Conservation (phyloP, 2,888 invertebrate species). For the Drosophila atripex region DNA sequence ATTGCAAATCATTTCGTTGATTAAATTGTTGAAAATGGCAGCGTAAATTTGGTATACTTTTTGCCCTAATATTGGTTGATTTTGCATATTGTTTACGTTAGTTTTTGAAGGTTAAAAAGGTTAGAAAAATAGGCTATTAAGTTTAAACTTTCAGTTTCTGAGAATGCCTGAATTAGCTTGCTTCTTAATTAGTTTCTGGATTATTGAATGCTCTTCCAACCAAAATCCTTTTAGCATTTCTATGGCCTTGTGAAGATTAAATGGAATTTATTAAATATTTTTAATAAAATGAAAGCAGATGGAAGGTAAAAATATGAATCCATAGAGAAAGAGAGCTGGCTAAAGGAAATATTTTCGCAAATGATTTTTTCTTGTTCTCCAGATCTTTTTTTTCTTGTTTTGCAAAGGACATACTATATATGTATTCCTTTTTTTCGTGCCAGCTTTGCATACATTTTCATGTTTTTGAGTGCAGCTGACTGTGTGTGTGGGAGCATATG, state of each 20-base stretch:
- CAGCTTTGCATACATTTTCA: conserved; percentile 54
- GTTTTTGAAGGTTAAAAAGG: conserved; percentile 3
- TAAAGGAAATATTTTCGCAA: conserved; percentile 68
- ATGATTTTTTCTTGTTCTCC: conserved; percentile 43
- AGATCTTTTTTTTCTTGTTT: conserved; percentile 23
- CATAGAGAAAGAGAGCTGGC: conserved; percentile 20
- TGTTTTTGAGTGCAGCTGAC: conserved; percentile 7
- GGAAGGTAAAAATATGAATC: conserved; percentile 5
- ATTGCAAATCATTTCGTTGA: conserved; percentile 43
- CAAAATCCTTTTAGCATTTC: not conserved
- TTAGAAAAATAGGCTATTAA: not conserved
- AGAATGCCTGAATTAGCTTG: conserved; percentile 2
- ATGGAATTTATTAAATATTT: conserved; percentile 58
- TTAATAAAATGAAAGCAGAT: conserved; percentile 28
- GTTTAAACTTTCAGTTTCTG: too few species aligned
- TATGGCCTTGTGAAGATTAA: conserved; percentile 37
- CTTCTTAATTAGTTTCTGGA: not conserved
- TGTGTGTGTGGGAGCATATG: conserved; percentile 4
- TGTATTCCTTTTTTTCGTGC: conserved; percentile 15
- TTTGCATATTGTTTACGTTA: conserved; percentile 4
- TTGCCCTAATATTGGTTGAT: not conserved
- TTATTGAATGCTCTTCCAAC: conserved; percentile 4
- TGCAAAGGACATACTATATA: conserved; percentile 2
- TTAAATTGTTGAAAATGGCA: conserved; percentile 35
- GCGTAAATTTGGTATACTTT: conserved; percentile 8